Evolutionary conservation across 1,140 invertebrate genomes (phyloP), one percentile per base, ranked within the genome.

Genomic region (Diachasmimorpha longicaudata): DNA sequence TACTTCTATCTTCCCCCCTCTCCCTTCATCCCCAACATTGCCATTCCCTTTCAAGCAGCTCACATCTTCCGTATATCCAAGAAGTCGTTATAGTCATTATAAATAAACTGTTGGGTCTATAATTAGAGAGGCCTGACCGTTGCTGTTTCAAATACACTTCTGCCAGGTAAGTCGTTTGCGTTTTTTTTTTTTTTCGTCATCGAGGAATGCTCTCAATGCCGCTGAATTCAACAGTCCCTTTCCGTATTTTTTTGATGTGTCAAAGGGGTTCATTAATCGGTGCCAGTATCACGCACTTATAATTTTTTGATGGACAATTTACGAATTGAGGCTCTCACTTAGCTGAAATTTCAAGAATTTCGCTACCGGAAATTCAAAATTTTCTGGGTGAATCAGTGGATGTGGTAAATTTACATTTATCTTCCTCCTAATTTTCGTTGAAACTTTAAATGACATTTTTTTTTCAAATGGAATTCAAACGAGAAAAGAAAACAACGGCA

Each of bases 21-120:
- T n/a, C n/a, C 19, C 19, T 16, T 11, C 6, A 2, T n/a, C n/a
- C 48, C 48, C 48, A 10, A 6, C 48, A 6, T 19, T n/a, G 19
- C 8, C 19, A 25, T 63, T 63, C 58, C 23, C 23, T 63, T 63
- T 63, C 58, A 63, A 21, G 23, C 58, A 55, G 58, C 52, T 31
- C 55, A 66, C 25, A 58, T 73, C 71, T 73, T 73, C 71, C 52
- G 52, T 63, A 63, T 73, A 73, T 73, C 71, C 71, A 66, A 48
- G 71, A 73, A 73, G 71, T 73, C 37, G 55, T 73, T 73, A 73
- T 42, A 52, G 71, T 73, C 58, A 73, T 73, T 73, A 73, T 63
- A 73, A 73, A 73, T 73, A 73, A 73, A 73, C 52, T 39, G 58
- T 58, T 37, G 71, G 36, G 37, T 36, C 71, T 66, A 73, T 73